Base-by-base conservation (phyloP, 2,797 vertebrate genomes). In the Sternotherus odoratus region DNA sequence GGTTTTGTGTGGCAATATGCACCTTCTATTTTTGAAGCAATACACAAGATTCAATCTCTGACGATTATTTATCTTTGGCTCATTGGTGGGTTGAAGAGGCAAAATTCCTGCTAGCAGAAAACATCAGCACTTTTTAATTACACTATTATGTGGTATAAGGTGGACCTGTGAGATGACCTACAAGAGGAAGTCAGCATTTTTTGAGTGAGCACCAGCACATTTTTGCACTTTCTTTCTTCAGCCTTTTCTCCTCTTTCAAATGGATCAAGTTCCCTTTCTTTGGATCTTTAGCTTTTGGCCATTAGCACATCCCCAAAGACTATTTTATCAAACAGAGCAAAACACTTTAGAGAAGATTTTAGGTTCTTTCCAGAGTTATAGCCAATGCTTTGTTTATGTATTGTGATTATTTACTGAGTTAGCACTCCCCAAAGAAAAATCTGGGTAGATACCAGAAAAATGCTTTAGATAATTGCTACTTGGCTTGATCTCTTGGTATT, bases 361-460 rank as follows among this genome's bases (percentile, higher is more conserved):
- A 96, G 92, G 92, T 96, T 97, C 85, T 96, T 97, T 94, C 82
- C 92, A 95, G 97, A 97, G 86, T 97, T 97, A 97, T 85, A 95
- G 95, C 88, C 87, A 82, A 88, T 90, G 87, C 83, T 97, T 97
- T 97, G 96, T 96, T 97, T 97, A 98, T 96, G 96, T 97, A 95
- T 79, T 89, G 95, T 75, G 96, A 97, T 96, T 94, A 96, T 97
- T 97, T 98, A 97, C 96, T 90, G 96, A 96, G 90, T 95, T 98
- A 98, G 95, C 95, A 97, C 95, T 98, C 97, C 97, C 97, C 92
- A 95, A 98, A 98, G 97, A 74, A 96, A 97, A 97, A 98, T 97
- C 66, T 93, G 93, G 72, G 93, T 86, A 97, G 95, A 95, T 92
- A 97, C 57, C 93, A 96, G 97, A 97, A 97, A 97, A 96, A 97